Conservation (phyloP, 2,113 vertebrate genomes). For the Cathartes aura region DNA sequence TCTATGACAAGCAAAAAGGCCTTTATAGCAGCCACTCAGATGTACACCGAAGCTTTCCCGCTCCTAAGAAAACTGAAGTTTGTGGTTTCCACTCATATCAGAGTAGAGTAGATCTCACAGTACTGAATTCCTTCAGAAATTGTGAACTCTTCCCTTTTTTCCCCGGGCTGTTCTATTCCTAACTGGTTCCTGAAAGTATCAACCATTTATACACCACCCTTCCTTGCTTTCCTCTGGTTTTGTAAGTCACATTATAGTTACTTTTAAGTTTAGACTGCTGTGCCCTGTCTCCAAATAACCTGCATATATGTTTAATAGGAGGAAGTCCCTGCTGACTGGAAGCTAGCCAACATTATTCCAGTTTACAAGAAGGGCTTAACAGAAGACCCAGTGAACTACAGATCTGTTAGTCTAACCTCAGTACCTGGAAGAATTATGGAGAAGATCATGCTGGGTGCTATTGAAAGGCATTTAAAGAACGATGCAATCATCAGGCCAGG, state of each 20-base stretch:
- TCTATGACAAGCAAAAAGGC: no score
- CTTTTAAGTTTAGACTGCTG: neutral
- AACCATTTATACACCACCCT: neutral
- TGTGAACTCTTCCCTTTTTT: no score
- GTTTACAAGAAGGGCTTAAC: neutral
- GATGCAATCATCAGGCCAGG: neutral
- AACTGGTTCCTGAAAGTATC: neutral
- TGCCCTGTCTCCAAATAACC: neutral
- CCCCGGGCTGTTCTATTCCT: neutral
- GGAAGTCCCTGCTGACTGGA: neutral
- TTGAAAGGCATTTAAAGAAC: neutral
- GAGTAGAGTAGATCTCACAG: no score
- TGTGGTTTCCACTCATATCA: neutral
- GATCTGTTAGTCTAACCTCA: neutral
- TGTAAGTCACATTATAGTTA: neutral
- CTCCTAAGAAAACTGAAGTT: neutral
- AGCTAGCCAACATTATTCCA: neutral
- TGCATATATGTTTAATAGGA: neutral
- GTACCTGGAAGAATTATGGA: neutral
- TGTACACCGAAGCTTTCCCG: no score
- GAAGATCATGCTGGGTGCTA: neutral
- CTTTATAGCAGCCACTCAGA: neutral
- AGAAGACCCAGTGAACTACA: neutral
- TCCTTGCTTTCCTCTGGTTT: neutral
- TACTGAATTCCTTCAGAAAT: neutral